A percentile compares a stretch with the other conserved stretches of the same genome.
phyloP scores from a whole-genome alignment of 2,113 vertebrate genomes.

The Montifringilla adamsi region DNA sequence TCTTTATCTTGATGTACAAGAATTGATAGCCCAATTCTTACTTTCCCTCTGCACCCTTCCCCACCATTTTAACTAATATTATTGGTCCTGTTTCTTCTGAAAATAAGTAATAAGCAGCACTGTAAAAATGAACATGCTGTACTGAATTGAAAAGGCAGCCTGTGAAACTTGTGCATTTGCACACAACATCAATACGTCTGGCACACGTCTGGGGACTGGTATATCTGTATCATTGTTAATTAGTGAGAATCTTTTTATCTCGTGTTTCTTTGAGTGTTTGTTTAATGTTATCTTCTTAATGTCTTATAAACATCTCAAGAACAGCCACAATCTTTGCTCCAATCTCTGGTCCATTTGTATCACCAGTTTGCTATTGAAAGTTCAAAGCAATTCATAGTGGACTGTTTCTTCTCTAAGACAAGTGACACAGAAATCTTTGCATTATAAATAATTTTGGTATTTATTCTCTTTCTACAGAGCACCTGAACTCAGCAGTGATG shows the following conservation, averaged over 20 bases:
- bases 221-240: not conserved
- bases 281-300: not conserved
- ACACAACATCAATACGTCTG: not conserved
- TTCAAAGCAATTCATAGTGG: not conserved
- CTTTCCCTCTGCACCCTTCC: fast-evolving
- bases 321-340: not conserved
- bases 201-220: not conserved
- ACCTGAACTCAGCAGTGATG: not conserved
- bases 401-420: not conserved
- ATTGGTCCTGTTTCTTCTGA: not conserved
- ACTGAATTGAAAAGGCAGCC: not conserved
- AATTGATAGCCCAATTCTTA: not conserved
- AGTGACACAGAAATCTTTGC: not conserved
- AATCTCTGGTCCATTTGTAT: not conserved
- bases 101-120: not conserved
- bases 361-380: not conserved
- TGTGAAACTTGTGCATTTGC: not conserved
- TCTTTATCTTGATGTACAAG: not conserved
- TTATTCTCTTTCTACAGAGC: not conserved
- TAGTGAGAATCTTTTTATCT: not conserved
- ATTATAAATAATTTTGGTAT: not conserved
- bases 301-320: not conserved
- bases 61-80: not conserved
- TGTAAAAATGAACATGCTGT: not conserved
- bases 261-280: not conserved